Evolutionary conservation across 1,140 invertebrate species (phyloP), one percentile per base, ranked within the genome.

Genomic region (Euura lappo): DNA sequence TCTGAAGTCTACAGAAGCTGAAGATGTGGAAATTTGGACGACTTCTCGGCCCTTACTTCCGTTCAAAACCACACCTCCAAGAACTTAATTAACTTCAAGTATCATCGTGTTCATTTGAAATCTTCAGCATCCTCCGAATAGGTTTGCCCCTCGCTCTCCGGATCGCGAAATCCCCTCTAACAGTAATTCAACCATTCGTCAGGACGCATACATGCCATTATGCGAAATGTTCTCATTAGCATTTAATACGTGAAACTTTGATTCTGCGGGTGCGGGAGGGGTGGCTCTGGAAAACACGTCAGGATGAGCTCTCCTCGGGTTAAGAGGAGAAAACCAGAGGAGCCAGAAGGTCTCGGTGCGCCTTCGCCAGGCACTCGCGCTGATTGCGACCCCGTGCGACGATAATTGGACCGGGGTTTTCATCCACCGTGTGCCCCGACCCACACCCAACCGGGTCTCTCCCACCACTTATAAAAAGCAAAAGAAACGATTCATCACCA

Each of bases 191-290:
- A 80, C 69, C 75, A 75, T 78, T 80, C 79, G 77, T 80, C 79
- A 80, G 75, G 71, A 68, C 69, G 75, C 79, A 78, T 75, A 80
- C 79, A 77, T 77, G 74, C 75, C 79, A 80, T 80, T 80, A 80
- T 80, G 78, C 73, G 74, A 71, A 75, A 71, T 72, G 76, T 76
- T 79, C 81, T 82, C 78, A 82, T 80, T 76, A 79, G 79, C 78
- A 82, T 82, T 83, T 82, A 82, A 83, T 82, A 78, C 81, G 72
- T 72, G 71, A 81, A 81, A 82, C 76, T 80, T 80, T 80, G 81
- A 82, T 82, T 83, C 79, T 65, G 74, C 75, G 76, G 79, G 28
- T 28, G 28, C 28, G 28, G 28, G 28, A 28, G 64, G 6, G 7
- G 13, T 13, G 44, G 64, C 46, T 6, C 60, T 13, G 45, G 64